Conservation (phyloP, 2,797 vertebrate genomes). For the Gymnoscopelus braueri region DNA sequence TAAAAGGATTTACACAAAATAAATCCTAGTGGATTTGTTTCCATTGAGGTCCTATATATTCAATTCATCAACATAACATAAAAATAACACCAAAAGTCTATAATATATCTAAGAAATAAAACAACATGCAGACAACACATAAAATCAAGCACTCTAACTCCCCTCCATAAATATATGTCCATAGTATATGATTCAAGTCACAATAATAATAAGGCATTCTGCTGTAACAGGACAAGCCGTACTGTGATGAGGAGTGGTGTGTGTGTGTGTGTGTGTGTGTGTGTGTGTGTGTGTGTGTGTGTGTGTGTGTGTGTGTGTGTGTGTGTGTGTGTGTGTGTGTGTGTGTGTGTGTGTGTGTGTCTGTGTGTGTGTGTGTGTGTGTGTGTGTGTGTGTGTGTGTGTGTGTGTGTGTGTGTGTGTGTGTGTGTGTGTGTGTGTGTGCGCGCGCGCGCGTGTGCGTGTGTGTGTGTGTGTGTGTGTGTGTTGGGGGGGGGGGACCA, state of each 20-base stretch:
- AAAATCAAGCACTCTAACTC: no score
- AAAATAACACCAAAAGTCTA: no score
- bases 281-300: background rate
- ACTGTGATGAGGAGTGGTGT: constrained; percentile 5
- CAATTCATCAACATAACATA: no score
- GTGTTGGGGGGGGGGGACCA: constrained; percentile 73
- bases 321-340: background rate
- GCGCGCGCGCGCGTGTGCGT: no score
- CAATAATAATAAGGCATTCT: constrained; percentile 83
- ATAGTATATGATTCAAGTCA: constrained; percentile 57
- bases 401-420: background rate
- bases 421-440: background rate
- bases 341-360: no score
- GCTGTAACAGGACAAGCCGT: constrained; percentile 78
- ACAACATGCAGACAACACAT: no score
- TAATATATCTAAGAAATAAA: no score
- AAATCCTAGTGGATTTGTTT: no score
- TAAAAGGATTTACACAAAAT: no score
- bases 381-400: no score
- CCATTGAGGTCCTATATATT: no score
- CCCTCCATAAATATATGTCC: no score
- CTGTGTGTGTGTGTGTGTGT: background rate
- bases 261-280: background rate
- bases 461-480: background rate
- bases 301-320: background rate